Conservation (phyloP, 2,888 invertebrate genomes). For the Portevinia maculata region DNA sequence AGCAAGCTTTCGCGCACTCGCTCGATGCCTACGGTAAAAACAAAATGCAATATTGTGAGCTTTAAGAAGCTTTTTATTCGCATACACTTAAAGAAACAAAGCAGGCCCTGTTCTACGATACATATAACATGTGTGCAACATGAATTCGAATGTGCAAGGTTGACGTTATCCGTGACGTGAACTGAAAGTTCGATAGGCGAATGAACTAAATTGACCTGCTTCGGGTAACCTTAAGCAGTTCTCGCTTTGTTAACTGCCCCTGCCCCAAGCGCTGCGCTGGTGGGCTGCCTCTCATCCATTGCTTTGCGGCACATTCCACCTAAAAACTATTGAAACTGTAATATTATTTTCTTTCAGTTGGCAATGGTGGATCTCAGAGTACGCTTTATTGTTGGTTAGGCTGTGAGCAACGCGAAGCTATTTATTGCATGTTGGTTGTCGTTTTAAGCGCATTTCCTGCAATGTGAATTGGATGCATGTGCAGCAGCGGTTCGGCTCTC, state of each 20-base stretch:
- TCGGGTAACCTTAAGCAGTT: conserved; percentile 80
- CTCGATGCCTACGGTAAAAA: conserved; percentile 60
- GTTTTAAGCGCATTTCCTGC: conserved; percentile 1
- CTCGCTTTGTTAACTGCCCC: conserved; percentile 42
- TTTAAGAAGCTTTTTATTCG: conserved; percentile 30
- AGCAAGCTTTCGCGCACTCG: conserved; percentile 40
- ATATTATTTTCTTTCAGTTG: conserved; percentile 50
- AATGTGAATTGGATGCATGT: background rate
- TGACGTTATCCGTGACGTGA: conserved; percentile 76
- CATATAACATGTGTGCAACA: conserved; percentile 71
- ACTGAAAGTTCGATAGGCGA: conserved; percentile 78
- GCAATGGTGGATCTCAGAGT: conserved; percentile 44
- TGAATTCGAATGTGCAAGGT: conserved; percentile 76
- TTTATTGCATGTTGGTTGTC: conserved; percentile 26
- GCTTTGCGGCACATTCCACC: too few species aligned
- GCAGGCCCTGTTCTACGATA: conserved; percentile 7
- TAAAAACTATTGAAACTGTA: conserved; percentile 28
- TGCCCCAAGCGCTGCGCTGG: too few species aligned
- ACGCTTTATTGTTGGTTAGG: conserved; percentile 8
- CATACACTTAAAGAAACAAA: conserved; percentile 18
- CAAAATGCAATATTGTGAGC: conserved; percentile 4
- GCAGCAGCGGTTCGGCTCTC: conserved; percentile 18
- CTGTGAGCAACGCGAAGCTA: conserved; percentile 20
- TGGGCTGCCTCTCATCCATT: too few species aligned
- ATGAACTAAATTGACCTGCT: conserved; percentile 83